Evolutionary conservation across 1,140 invertebrate genomes (phyloP).

Genomic region (Pseudobourletiella spinata): DNA sequence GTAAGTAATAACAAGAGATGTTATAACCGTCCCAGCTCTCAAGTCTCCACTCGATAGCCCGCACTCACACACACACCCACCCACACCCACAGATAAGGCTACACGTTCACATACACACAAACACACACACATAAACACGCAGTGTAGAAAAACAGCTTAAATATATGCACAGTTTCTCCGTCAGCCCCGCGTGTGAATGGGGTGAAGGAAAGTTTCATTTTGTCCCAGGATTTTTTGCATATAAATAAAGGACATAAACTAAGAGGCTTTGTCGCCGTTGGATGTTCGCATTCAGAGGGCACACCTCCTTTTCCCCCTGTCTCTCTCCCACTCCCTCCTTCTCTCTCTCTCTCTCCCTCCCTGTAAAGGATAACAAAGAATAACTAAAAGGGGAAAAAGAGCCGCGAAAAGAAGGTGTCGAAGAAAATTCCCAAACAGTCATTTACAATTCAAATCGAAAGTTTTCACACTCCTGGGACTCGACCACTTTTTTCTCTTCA

Average conservation of each 20-base stretch:
- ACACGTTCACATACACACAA: too few relatives aligned
- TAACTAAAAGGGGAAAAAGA: slow-evolving; percentile 13
- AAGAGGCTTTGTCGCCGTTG: slow-evolving; percentile 11
- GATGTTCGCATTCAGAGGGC: background rate
- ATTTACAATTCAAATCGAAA: slow-evolving; percentile 35
- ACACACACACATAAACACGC: too few relatives aligned
- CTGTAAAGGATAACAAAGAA: slow-evolving; percentile 10
- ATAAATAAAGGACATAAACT: slow-evolving; percentile 26
- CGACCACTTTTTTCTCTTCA: slow-evolving; percentile 19
- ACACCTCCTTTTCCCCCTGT: background rate
- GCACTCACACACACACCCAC: too few relatives aligned
- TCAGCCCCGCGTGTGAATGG: too few relatives aligned
- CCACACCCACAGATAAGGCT: too few relatives aligned
- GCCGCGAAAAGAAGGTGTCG: slow-evolving; percentile 25
- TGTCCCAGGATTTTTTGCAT: slow-evolving; percentile 20
- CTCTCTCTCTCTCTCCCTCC: too few relatives aligned
- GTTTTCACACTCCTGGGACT: slow-evolving; percentile 24
- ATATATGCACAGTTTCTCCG: too few relatives aligned
- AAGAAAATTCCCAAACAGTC: slow-evolving; percentile 26
- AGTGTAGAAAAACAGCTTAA: too few relatives aligned
- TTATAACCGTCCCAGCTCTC: too few relatives aligned
- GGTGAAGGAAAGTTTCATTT: slow-evolving; percentile 11
- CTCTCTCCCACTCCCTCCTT: background rate
- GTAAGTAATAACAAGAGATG: too few relatives aligned
- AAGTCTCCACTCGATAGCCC: too few relatives aligned